These are phyloP conservation scores for Vollenhovia emeryi DNA, from an alignment of 1,140 invertebrate species.

Conservation along the genomic window DNA sequence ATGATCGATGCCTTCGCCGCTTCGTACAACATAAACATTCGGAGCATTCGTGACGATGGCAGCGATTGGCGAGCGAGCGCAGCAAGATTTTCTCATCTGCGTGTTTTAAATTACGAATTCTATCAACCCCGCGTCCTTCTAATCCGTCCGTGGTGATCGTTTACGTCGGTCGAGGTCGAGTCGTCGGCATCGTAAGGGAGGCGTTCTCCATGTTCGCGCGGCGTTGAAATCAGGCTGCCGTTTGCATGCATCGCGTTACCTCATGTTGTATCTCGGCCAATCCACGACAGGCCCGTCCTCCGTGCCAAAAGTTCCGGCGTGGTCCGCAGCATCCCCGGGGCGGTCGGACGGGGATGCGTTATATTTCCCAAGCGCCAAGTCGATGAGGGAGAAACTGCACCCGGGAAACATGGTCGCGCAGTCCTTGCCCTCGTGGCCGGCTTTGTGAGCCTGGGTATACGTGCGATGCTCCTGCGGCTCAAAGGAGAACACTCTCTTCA, in stretches of 20 bases:
- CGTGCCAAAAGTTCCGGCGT: slow-evolving; percentile 64
- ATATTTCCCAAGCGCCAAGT: slow-evolving; percentile 90
- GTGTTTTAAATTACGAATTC: neutral
- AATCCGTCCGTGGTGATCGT: neutral
- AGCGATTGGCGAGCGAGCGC: neutral
- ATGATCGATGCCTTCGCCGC: neutral
- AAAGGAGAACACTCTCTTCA: slow-evolving; percentile 86
- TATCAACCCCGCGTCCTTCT: neutral
- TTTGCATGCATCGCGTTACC: slow-evolving; percentile 69
- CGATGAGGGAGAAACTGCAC: slow-evolving; percentile 90
- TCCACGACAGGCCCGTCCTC: slow-evolving; percentile 41
- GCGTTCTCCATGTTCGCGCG: neutral
- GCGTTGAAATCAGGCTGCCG: slow-evolving; percentile 28
- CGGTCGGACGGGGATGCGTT: slow-evolving; percentile 79
- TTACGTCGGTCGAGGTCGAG: neutral
- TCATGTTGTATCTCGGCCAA: slow-evolving; percentile 78
- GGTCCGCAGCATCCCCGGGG: slow-evolving; percentile 53
- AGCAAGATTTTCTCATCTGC: neutral
- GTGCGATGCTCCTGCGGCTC: slow-evolving; percentile 89
- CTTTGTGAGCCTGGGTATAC: slow-evolving; percentile 88
- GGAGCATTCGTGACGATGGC: neutral
- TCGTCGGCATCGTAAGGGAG: neutral
- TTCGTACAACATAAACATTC: neutral
- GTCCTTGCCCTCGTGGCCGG: slow-evolving; percentile 84
- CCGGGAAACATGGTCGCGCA: slow-evolving; percentile 87